Evolutionary conservation across 2,113 vertebrate species (phyloP).

Genomic region (Australoheros scitulus): DNA sequence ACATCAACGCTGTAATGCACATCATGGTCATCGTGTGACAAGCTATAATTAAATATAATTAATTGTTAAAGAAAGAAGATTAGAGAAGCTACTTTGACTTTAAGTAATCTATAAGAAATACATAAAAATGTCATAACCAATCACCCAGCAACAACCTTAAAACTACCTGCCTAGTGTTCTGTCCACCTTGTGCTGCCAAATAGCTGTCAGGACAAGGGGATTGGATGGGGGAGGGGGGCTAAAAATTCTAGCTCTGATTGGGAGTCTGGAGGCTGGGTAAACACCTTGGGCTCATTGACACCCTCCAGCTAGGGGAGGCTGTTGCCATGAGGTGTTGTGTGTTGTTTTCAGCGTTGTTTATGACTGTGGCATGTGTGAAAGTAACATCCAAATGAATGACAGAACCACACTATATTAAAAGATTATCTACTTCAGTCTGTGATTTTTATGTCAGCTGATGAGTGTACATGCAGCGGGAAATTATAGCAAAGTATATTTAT

Average conservation of each 20-base stretch:
- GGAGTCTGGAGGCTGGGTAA: too few relatives aligned
- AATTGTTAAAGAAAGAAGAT: too few relatives aligned
- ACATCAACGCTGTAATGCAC: constrained; percentile 18
- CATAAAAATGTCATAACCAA: too few relatives aligned
- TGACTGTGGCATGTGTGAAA: neutral
- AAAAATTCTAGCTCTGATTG: neutral
- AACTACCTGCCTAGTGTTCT: too few relatives aligned
- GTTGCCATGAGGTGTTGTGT: neutral
- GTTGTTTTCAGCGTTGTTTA: neutral
- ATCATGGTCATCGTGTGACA: neutral
- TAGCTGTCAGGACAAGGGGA: neutral
- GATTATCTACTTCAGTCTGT: fast-evolving
- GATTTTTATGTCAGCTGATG: neutral
- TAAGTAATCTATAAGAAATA: too few relatives aligned
- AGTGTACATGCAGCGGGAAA: neutral
- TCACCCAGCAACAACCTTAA: too few relatives aligned
- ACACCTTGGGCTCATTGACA: too few relatives aligned
- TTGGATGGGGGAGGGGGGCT: too few relatives aligned
- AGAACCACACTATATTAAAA: neutral
- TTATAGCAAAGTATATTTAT: neutral
- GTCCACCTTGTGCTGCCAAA: neutral
- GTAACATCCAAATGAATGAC: neutral
- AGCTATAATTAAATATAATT: neutral
- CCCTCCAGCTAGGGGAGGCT: too few relatives aligned
- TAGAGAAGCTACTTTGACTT: too few relatives aligned